Conservation (phyloP, 2,888 invertebrate species). For the Hanleya hanleyi region DNA sequence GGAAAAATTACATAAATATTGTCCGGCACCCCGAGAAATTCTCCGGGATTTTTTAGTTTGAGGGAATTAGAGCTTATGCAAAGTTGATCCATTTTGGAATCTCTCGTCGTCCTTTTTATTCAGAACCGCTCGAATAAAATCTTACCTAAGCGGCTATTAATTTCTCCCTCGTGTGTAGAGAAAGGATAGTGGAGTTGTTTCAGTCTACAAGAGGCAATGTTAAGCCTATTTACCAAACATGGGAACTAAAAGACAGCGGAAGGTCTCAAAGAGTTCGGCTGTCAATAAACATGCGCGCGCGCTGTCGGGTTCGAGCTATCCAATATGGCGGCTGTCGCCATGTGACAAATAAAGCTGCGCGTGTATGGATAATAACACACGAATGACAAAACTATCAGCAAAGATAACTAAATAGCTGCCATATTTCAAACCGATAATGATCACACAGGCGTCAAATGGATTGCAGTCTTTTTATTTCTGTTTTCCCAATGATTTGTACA, state of each 20-base stretch:
- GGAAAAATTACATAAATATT: conserved; percentile 10
- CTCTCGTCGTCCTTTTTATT: not conserved
- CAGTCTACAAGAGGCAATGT: not conserved
- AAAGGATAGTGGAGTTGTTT: not conserved
- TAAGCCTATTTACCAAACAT: not conserved
- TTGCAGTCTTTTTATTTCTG: no score
- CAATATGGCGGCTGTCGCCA: conserved; percentile 7
- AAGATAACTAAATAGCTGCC: no score
- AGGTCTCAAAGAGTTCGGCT: no score
- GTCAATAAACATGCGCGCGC: conserved; percentile 3
- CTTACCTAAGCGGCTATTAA: not conserved
- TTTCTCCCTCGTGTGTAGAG: not conserved
- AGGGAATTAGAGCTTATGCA: not conserved
- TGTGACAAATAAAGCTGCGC: no score
- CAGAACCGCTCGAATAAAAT: not conserved
- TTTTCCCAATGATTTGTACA: no score
- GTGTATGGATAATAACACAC: no score
- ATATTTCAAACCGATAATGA: no score
- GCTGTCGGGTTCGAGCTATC: not conserved
- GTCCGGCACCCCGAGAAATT: not conserved
- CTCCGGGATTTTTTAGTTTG: not conserved
- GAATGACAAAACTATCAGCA: no score
- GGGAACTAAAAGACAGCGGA: not conserved
- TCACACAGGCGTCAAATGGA: no score
- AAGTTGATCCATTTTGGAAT: not conserved